These are phyloP conservation scores for Schizaphis graminum DNA, from an alignment of 2,888 invertebrate genomes.

Conservation along the genomic window DNA sequence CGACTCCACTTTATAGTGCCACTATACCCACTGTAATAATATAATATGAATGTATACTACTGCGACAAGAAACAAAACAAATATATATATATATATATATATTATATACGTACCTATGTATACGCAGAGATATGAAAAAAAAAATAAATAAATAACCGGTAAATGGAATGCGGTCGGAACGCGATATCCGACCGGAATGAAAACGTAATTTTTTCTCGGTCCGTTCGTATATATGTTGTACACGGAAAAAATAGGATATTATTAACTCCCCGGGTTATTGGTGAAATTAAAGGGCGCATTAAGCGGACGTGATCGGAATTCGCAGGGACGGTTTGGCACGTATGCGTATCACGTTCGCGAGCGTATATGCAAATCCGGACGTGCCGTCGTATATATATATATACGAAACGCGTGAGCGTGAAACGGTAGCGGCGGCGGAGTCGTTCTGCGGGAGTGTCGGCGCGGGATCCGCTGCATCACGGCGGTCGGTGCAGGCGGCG, in stretches of 20 bases:
- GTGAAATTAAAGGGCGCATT: constrained; percentile 64
- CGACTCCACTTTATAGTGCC: neutral
- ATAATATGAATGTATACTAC: no score
- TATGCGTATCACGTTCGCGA: constrained; percentile 53
- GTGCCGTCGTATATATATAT: neutral
- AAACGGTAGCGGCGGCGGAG: neutral
- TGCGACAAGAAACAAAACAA: constrained; percentile 6
- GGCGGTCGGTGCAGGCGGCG: neutral
- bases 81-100: constrained; percentile 24
- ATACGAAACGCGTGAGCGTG: constrained; percentile 10
- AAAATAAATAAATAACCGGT: constrained; percentile 33
- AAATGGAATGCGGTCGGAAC: constrained; percentile 60
- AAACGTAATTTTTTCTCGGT: constrained; percentile 54
- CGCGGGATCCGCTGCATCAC: constrained; percentile 22
- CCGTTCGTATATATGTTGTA: neutral
- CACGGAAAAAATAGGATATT: constrained; percentile 42
- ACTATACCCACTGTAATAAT: neutral
- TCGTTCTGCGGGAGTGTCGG: neutral
- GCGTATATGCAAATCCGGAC: constrained; percentile 53
- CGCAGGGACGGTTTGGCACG: neutral
- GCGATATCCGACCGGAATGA: constrained; percentile 59
- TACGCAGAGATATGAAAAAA: neutral
- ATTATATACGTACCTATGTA: neutral
- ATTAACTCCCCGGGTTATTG: constrained; percentile 60
- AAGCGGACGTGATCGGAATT: constrained; percentile 62